phyloP scores from a whole-genome alignment of 2,113 vertebrate species.

The Machaerirhynchus nigripectus region DNA sequence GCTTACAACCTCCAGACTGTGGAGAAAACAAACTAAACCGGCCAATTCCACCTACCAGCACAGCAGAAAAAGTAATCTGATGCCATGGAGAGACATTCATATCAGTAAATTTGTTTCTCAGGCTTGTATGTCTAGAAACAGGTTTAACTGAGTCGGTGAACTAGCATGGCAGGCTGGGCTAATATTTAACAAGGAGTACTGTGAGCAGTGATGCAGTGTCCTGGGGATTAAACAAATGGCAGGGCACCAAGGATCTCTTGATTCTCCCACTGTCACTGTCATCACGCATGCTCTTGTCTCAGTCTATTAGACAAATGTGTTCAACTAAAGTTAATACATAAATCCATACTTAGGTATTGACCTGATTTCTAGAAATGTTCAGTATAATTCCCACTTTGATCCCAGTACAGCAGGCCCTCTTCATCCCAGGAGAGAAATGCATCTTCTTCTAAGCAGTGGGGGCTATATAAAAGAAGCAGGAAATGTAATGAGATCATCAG shows the following conservation, averaged over 20 bases:
- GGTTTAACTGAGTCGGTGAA: not conserved
- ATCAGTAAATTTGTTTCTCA: not conserved
- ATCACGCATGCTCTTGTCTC: accelerated
- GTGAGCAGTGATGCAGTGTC: not conserved
- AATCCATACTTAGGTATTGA: not conserved
- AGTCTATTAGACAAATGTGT: not conserved
- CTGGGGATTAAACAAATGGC: not conserved
- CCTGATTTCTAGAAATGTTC: not conserved
- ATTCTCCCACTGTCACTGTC: not conserved
- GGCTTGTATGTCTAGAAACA: not conserved
- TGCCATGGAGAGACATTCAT: not conserved
- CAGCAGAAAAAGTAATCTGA: not conserved
- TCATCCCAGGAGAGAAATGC: not conserved
- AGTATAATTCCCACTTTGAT: not conserved
- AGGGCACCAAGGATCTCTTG: not conserved
- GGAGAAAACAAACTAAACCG: not conserved
- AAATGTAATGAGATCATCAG: not conserved
- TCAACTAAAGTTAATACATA: not conserved
- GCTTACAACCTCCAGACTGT: not conserved
- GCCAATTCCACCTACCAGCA: not conserved
- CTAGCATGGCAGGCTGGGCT: not conserved
- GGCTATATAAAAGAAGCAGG: not conserved
- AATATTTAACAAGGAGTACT: not conserved
- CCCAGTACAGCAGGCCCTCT: not conserved
- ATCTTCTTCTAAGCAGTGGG: not conserved